These are phyloP conservation scores for Sericinus montela DNA, from an alignment of 2,888 invertebrate species.

Conservation along the genomic window DNA sequence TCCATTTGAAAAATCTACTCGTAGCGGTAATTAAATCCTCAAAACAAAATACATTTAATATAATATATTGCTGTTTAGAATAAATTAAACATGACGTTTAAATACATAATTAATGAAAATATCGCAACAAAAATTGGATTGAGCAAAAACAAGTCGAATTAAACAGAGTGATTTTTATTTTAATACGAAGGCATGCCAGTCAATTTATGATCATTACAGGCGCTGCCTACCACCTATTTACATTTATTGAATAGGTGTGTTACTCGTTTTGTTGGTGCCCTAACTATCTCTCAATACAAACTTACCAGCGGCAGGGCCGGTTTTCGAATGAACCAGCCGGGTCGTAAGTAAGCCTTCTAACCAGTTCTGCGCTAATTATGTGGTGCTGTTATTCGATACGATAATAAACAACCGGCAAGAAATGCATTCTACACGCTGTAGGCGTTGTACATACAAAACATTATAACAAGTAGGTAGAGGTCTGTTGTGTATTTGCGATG, in stretches of 20 bases:
- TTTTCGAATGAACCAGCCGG: conserved; percentile 37
- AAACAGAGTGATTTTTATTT: no score
- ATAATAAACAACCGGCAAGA: conserved; percentile 41
- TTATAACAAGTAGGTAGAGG: conserved; percentile 22
- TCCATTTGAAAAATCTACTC: no score
- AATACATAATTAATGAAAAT: no score
- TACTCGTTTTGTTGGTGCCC: conserved; percentile 27
- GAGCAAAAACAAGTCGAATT: no score
- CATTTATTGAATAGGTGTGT: conserved; percentile 6
- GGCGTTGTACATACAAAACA: conserved; percentile 23
- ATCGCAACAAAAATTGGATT: no score
- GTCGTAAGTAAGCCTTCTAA: conserved; percentile 24
- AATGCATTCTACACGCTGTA: conserved; percentile 37
- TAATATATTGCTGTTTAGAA: no score
- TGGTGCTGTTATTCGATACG: conserved; percentile 40
- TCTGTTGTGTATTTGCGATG: conserved; percentile 21
- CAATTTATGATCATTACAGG: neutral
- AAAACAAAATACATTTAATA: no score
- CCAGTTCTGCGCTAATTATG: conserved; percentile 46
- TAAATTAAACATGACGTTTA: no score
- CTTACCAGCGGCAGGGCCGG: conserved; percentile 41
- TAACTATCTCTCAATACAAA: conserved; percentile 49
- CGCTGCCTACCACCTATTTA: conserved; percentile 16
- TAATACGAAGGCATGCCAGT: no score
- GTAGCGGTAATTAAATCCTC: no score